phyloP scores from a whole-genome alignment of 2,888 invertebrate genomes.

The Lampropteryx suffumata region DNA sequence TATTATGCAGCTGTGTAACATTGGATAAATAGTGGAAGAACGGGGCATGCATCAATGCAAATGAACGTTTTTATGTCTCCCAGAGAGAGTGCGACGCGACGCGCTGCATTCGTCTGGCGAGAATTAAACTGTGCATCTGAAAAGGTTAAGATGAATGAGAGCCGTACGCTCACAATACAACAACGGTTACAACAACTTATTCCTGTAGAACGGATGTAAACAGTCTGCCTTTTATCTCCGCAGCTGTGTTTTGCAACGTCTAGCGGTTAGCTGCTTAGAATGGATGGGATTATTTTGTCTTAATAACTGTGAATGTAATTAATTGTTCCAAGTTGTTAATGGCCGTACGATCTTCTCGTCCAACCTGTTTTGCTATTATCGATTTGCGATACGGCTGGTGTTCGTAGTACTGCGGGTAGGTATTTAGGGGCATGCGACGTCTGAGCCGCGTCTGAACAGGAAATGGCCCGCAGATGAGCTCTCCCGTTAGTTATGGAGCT shows the following conservation, averaged over 20 bases:
- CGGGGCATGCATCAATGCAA: conserved; percentile 67
- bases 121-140: conserved; percentile 73
- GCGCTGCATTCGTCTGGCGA: conserved; percentile 61
- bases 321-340: conserved; percentile 4
- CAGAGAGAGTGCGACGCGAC: conserved; percentile 39
- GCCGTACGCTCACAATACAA: conserved; percentile 68
- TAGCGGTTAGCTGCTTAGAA: conserved; percentile 38
- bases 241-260: conserved; percentile 45
- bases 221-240: conserved; percentile 64
- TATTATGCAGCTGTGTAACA: conserved; percentile 69
- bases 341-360: background rate
- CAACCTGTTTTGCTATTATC: conserved; percentile 28
- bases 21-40: conserved; percentile 68
- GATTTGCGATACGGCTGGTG: conserved; percentile 37
- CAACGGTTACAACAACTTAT: conserved; percentile 75
- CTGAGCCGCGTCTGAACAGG: conserved; percentile 69
- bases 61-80: conserved; percentile 72
- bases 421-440: conserved; percentile 52
- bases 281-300: conserved; percentile 35
- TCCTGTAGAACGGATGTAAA: conserved; percentile 64
- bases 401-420: conserved; percentile 30
- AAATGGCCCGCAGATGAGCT: conserved; percentile 74
- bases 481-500: conserved; percentile 48
- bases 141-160: conserved; percentile 78
- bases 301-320: conserved; percentile 6